Evolutionary conservation across 2,113 vertebrate species (phyloP).

Genomic region (Equus quagga): DNA sequence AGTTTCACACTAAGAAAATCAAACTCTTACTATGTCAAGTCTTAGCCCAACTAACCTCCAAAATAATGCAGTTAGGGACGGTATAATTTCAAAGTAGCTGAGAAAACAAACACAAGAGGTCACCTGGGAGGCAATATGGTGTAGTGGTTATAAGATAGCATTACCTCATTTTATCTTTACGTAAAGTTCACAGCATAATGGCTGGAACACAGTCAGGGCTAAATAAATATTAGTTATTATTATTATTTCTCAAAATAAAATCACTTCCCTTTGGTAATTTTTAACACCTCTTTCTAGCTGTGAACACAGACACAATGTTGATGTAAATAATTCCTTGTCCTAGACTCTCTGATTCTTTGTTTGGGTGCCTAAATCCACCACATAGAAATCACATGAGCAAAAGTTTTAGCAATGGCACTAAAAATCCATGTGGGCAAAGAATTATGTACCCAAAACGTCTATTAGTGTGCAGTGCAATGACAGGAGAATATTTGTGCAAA

Average conservation of each 20-base stretch:
- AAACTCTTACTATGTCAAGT: neutral
- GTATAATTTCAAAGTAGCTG: neutral
- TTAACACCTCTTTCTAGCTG: neutral
- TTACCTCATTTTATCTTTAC: neutral
- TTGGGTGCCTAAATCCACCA: neutral
- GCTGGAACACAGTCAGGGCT: neutral
- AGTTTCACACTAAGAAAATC: neutral
- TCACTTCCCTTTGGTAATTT: neutral
- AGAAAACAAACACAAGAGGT: neutral
- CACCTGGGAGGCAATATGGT: neutral
- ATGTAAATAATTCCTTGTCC: neutral
- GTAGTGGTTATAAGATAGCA: neutral
- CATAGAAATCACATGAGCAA: neutral
- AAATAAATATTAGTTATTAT: constrained; percentile 10
- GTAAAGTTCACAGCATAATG: neutral
- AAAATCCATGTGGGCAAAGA: neutral
- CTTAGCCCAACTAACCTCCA: neutral
- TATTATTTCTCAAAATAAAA: constrained; percentile 3
- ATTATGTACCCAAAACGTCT: neutral
- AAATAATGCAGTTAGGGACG: neutral
- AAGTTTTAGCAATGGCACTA: neutral
- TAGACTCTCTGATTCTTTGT: neutral
- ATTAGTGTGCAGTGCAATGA: neutral
- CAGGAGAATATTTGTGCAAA: neutral
- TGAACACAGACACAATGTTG: neutral